Conservation (phyloP, 2,797 vertebrate genomes). For the Darevskia mixta region DNA sequence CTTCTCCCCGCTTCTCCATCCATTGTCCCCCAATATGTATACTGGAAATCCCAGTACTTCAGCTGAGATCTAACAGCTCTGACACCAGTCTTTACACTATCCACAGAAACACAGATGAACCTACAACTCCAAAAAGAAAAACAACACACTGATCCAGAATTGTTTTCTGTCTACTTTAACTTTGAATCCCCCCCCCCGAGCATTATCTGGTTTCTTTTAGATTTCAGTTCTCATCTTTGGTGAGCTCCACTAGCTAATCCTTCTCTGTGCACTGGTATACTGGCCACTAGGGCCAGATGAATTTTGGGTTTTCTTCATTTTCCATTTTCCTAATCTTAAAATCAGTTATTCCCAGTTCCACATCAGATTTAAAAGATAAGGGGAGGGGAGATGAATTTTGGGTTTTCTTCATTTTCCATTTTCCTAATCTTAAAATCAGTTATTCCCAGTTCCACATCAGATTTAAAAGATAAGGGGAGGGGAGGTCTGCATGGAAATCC, state of each 20-base stretch:
- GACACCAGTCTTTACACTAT: not conserved
- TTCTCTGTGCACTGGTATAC: not conserved
- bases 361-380: too few species aligned
- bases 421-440: too few species aligned
- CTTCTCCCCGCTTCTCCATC: not conserved
- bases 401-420: too few species aligned
- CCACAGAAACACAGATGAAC: not conserved
- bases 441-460: too few species aligned
- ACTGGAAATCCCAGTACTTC: not conserved
- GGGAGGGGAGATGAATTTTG: too few species aligned
- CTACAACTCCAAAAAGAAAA: not conserved
- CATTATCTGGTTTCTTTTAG: not conserved
- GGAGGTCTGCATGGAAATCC: too few species aligned
- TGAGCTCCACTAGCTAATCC: not conserved
- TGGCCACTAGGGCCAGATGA: too few species aligned
- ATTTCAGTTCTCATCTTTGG: not conserved
- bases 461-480: too few species aligned
- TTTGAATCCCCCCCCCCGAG: not conserved
- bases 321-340: too few species aligned
- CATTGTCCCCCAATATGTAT: not conserved
- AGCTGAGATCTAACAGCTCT: not conserved
- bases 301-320: too few species aligned
- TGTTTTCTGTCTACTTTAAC: not conserved
- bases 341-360: too few species aligned
- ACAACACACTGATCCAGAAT: not conserved